Evolutionary conservation across 2,113 vertebrate genomes (phyloP).

Genomic region (Hydrolagus affinis): DNA sequence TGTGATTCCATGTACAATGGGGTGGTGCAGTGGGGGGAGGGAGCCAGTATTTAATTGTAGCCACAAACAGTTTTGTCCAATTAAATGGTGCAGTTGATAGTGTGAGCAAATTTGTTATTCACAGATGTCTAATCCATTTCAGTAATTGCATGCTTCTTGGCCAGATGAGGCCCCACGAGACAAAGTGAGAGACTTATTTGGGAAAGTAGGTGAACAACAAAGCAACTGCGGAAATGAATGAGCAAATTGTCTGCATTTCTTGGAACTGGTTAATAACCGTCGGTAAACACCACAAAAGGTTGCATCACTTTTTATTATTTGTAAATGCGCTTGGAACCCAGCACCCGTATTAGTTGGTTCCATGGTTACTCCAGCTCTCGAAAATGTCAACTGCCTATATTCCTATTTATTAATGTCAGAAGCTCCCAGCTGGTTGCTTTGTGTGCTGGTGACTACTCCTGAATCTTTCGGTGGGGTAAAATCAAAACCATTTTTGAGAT

Average conservation of each 20-base stretch:
- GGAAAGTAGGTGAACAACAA: slow-evolving; percentile 35
- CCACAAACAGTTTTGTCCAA: slow-evolving; percentile 36
- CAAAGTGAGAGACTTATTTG: slow-evolving; percentile 32
- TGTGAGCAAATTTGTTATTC: slow-evolving; percentile 41
- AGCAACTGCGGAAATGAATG: slow-evolving; percentile 40
- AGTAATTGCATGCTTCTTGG: slow-evolving; percentile 35
- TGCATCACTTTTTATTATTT: slow-evolving; percentile 57
- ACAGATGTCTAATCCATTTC: slow-evolving; percentile 38
- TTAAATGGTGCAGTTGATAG: slow-evolving; percentile 39
- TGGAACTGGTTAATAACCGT: slow-evolving; percentile 42
- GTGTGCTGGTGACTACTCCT: slow-evolving; percentile 60
- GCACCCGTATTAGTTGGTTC: not conserved
- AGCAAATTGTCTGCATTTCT: slow-evolving; percentile 37
- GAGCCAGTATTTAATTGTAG: slow-evolving; percentile 35
- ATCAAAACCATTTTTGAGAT: slow-evolving; percentile 53
- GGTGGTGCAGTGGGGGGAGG: not conserved
- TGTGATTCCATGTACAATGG: slow-evolving; percentile 12
- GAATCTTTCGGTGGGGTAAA: slow-evolving; percentile 63
- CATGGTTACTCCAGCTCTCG: slow-evolving; percentile 60
- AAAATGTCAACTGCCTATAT: slow-evolving; percentile 73
- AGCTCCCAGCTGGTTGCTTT: slow-evolving; percentile 68
- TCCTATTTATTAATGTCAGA: slow-evolving; percentile 73
- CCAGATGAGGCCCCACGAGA: slow-evolving; percentile 35
- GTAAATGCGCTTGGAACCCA: slow-evolving; percentile 40
- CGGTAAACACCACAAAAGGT: slow-evolving; percentile 38